Evolutionary conservation across 1,140 invertebrate species (phyloP), one percentile per base, ranked within the genome.

Genomic region (Dendrolimus punctatus): DNA sequence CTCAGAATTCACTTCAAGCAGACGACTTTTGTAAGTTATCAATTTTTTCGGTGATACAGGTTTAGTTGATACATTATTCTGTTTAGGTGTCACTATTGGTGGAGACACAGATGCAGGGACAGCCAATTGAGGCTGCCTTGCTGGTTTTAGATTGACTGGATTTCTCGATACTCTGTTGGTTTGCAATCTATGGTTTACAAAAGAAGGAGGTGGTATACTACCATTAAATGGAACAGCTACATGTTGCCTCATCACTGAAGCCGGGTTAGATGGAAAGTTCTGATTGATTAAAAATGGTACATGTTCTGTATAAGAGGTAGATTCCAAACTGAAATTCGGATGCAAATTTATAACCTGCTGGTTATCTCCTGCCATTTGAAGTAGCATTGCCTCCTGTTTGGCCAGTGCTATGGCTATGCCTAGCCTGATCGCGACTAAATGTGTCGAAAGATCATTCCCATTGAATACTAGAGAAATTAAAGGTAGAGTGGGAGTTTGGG

Each of bases 21-120:
- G 67, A 42, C 90, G 76, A 46, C 89, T 90, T 59, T 90, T 92
- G 55, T 90, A 93, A 23, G 76, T 90, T 76, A 51, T 87, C 64
- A 62, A 89, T 59, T 77, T 89, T 69, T 74, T 83, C 8, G 80
- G 80, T 38, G 80, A 86, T 9, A 58, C 6, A 47, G 72, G 64
- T 57, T 75, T 77, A 38, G 58, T 73, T 51, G 68, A 23, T 48
- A 51, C 46, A 23, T 58, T 39, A 43, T 60, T 55, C 46, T 66
- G 46, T 9, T 58, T 23, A 23, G 67, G 59, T 50, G 66, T 62
- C 5, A 56, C 48, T 49, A 53, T 51, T 23, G 9, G 44, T 23
- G 55, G 53, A 2, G 52, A 38, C 8, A 67, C 7, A 37, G 49
- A 41, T 7, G 51, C 47, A 7, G 60, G n/a, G 39, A 57, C 45